phyloP scores from a whole-genome alignment of 1,140 invertebrate species.

The Radopholus similis region DNA sequence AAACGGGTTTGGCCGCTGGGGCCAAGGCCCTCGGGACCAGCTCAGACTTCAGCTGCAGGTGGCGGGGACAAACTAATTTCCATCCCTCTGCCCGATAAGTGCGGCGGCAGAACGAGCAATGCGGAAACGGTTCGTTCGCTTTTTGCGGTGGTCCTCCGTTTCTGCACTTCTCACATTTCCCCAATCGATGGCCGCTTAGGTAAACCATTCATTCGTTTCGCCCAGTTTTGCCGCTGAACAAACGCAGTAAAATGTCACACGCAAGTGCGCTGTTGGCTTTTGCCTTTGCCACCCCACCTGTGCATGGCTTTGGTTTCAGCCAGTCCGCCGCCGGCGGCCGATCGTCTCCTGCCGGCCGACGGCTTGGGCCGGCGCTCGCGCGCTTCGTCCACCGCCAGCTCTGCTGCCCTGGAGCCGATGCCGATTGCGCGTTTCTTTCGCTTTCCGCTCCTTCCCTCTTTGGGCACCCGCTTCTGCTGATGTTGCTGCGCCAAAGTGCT shows the following conservation, averaged over 20 bases:
- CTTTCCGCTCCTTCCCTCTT: not conserved
- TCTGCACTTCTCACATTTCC: not conserved
- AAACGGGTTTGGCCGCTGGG: too few species aligned
- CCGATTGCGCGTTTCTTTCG: not conserved
- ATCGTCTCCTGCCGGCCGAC: not conserved
- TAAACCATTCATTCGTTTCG: not conserved
- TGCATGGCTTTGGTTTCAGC: constrained; percentile 8
- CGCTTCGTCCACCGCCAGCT: not conserved
- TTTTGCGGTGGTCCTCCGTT: not conserved
- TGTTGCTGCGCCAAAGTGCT: not conserved
- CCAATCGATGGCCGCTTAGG: not conserved
- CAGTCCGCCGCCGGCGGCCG: not conserved
- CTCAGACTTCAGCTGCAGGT: too few species aligned
- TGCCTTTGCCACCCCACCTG: not conserved
- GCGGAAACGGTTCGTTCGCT: too few species aligned
- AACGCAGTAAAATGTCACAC: too few species aligned
- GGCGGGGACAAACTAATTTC: too few species aligned
- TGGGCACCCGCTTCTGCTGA: not conserved
- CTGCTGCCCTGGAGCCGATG: not conserved
- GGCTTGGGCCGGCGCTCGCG: not conserved
- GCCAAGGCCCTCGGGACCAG: too few species aligned
- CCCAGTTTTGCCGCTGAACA: not conserved
- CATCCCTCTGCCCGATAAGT: too few species aligned
- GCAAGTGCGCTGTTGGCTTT: too few species aligned
- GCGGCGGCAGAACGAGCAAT: too few species aligned